Conservation (phyloP, 1,140 invertebrate species). For the Eueides isabella region DNA sequence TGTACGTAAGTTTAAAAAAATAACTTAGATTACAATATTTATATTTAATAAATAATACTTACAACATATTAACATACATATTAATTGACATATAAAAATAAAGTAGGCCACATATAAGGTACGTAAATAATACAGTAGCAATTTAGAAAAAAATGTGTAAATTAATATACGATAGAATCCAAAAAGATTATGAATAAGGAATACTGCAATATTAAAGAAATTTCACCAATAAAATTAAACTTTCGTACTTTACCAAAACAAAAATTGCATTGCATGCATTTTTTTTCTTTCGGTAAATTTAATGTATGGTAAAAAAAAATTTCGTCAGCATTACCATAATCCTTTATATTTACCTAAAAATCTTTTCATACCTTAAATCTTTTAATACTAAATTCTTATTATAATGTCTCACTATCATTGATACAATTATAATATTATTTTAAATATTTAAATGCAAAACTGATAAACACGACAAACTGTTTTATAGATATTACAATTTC, state of each 20-base stretch:
- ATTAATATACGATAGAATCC: too few species aligned
- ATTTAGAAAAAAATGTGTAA: too few species aligned
- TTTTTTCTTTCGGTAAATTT: too few species aligned
- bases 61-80: background rate
- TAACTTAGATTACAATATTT: background rate
- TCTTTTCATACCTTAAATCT: too few species aligned
- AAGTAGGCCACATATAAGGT: background rate
- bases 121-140: background rate
- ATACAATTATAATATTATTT: constrained; percentile 10
- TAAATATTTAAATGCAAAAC: constrained; percentile 12
- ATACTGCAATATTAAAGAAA: too few species aligned
- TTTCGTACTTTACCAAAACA: too few species aligned
- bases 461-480: background rate
- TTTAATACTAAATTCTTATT: constrained; percentile 8
- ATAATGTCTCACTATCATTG: constrained; percentile 14
- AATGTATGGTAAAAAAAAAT: background rate
- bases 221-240: too few species aligned
- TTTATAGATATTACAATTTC: background rate
- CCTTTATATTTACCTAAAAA: background rate
- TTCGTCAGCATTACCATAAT: background rate
- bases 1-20: background rate
- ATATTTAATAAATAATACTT: constrained; percentile 2
- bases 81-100: constrained; percentile 3
- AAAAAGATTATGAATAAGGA: too few species aligned
- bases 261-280: too few species aligned